These are phyloP conservation scores for Spheniscus mendiculus DNA, from an alignment of 2,113 vertebrate species.

Conservation along the genomic window DNA sequence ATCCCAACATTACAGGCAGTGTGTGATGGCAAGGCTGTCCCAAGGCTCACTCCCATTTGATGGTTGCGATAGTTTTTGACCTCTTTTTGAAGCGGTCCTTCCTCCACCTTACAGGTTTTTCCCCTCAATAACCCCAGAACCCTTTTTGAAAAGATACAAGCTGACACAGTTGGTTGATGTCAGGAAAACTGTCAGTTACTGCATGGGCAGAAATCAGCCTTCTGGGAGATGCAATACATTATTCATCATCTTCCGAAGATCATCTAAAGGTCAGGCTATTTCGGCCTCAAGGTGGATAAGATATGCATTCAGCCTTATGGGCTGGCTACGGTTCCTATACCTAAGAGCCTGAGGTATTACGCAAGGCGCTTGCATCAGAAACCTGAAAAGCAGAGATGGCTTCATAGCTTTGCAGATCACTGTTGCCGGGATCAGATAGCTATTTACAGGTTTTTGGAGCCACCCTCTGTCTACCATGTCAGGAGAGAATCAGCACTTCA, in stretches of 20 bases:
- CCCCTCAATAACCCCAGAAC: neutral
- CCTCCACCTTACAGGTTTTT: neutral
- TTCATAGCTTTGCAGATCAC: conserved; percentile 22
- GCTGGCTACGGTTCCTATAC: neutral
- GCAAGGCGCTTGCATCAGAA: conserved; percentile 13
- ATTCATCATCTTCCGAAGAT: conserved; percentile 37
- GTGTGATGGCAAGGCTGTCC: neutral
- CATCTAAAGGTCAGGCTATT: conserved; percentile 51
- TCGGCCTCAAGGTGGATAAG: conserved; percentile 25
- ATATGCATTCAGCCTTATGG: neutral
- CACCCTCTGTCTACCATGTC: neutral
- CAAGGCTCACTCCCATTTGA: neutral
- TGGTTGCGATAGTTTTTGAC: neutral
- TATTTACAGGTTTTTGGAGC: neutral
- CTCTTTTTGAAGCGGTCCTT: neutral
- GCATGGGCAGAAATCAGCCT: conserved; percentile 4
- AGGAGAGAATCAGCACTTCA: neutral
- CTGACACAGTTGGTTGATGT: neutral
- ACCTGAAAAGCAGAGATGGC: conserved; percentile 47
- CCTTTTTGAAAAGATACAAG: neutral
- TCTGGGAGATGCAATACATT: conserved; percentile 41
- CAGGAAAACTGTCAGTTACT: conserved; percentile 13
- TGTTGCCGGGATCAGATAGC: neutral
- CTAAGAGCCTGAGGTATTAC: neutral
- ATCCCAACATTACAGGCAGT: neutral